Percentiles rank a stretch among this genome's conserved stretches.
phyloP scores from a whole-genome alignment of 1,140 invertebrate species.

The Eumeta japonica region DNA sequence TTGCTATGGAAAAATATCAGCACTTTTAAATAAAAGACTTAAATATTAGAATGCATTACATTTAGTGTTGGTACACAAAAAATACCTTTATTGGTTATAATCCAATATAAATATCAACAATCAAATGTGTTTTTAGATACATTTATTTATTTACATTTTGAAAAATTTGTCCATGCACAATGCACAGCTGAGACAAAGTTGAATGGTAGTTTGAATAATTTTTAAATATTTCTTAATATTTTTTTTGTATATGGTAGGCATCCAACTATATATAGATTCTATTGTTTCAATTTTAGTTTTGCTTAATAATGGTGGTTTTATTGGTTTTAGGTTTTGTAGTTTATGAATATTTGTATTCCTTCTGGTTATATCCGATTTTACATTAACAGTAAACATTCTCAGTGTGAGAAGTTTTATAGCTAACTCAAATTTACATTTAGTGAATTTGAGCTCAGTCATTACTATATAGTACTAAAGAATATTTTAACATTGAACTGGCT shows the following conservation, averaged over 20 bases:
- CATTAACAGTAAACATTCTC: neutral
- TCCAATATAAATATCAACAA: no score
- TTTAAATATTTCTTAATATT: neutral
- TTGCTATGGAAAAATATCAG: no score
- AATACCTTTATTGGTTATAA: no score
- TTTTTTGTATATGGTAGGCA: neutral
- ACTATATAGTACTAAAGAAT: neutral
- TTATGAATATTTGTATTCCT: neutral
- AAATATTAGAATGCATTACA: neutral
- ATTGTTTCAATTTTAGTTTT: neutral
- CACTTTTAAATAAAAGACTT: neutral
- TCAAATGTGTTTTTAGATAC: no score
- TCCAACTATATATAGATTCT: constrained; percentile 1
- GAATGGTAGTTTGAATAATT: neutral
- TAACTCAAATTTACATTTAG: no score
- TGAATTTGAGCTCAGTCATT: no score
- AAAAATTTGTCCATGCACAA: no score
- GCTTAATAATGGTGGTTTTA: neutral
- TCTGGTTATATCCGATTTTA: constrained; percentile 1
- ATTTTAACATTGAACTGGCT: neutral
- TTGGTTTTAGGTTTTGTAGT: neutral
- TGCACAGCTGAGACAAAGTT: neutral
- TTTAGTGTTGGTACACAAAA: no score
- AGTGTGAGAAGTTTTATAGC: neutral
- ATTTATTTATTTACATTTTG: no score